phyloP scores from a whole-genome alignment of 2,888 invertebrate genomes.

The Polylopha cassiicola region DNA sequence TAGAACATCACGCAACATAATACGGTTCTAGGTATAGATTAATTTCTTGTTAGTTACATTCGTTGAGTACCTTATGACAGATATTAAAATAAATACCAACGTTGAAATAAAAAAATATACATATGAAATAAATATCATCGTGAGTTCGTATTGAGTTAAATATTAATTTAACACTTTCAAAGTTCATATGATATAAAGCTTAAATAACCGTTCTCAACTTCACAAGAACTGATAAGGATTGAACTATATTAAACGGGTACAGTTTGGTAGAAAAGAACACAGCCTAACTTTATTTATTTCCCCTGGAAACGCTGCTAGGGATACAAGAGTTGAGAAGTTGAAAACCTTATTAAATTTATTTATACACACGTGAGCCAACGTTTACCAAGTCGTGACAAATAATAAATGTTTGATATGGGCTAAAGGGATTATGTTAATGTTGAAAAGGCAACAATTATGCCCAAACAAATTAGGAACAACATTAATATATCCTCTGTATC shows the following conservation, averaged over 20 bases:
- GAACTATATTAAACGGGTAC: slow-evolving; percentile 18
- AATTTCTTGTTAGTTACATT: too few species aligned
- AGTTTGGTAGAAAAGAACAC: slow-evolving; percentile 14
- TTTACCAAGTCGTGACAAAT: slow-evolving; percentile 7
- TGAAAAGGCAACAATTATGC: slow-evolving; percentile 62
- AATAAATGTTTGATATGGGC: slow-evolving; percentile 43
- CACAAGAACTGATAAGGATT: slow-evolving; percentile 18
- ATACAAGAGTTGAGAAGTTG: too few species aligned
- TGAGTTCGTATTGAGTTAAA: background rate
- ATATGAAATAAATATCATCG: too few species aligned
- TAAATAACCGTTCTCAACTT: slow-evolving; percentile 12
- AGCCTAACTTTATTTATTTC: slow-evolving; percentile 11
- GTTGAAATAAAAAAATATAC: too few species aligned
- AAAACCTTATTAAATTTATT: slow-evolving; percentile 5
- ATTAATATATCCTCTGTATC: slow-evolving; percentile 74
- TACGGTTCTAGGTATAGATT: too few species aligned
- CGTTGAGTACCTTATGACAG: too few species aligned
- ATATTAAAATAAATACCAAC: too few species aligned
- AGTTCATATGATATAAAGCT: slow-evolving; percentile 10
- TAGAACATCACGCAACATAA: too few species aligned
- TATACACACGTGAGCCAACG: slow-evolving; percentile 3
- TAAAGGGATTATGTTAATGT: slow-evolving; percentile 59
- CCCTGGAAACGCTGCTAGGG: too few species aligned
- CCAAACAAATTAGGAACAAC: slow-evolving; percentile 75
- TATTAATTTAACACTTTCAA: slow-evolving; percentile 2